Base-by-base conservation (phyloP, 2,113 vertebrate species). In the Nesogale talazaci region DNA sequence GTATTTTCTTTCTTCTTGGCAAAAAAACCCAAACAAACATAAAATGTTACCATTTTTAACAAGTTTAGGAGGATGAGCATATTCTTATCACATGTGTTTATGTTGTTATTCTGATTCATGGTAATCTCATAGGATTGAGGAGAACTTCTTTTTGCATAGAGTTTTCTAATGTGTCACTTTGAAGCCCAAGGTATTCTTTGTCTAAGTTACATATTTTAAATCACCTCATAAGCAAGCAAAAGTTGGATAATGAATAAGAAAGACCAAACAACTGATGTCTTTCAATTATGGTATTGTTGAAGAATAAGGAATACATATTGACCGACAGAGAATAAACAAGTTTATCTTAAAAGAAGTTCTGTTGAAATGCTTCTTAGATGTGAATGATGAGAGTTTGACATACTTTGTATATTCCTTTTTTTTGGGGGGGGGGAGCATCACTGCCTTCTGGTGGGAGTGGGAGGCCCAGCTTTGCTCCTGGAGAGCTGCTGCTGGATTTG, bases 1-100 rank as follows among this genome's bases (percentile, higher is more conserved):
- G 42, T 46, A 16, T 89, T 90, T 74, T 19, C 38, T 86, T 86
- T 91, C 36, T 84, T 19, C 27, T 87, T 88, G 56, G 81, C n/a
- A 95, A 77, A 10, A 91, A 61, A 25, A 23, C 17, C 79, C 65
- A 94, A 96, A 67, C 25, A 88, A 88, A 72, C 25, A 83, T 76
- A 79, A 86, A 2, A 63, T 57, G 25, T 7, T 85, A 89, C 19
- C 23, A 89, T 61, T 84, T 77, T n/a, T 22, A 89, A 59, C 40
- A 25, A 4, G 23, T 63, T 63, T 63, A 20, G 20, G 61, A 63
- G 61, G 20, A 23, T 22, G 61, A 23, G 61, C 20, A 25, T 63
- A 20, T 15, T 63, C 63, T 67, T 67, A 67, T 29, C 29, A 27
- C 29, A 29, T 67, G 8, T 29, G 25, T 31, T 31, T 31, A 67